Conservation (phyloP, 2,797 vertebrate species). For the Anas capensis region DNA sequence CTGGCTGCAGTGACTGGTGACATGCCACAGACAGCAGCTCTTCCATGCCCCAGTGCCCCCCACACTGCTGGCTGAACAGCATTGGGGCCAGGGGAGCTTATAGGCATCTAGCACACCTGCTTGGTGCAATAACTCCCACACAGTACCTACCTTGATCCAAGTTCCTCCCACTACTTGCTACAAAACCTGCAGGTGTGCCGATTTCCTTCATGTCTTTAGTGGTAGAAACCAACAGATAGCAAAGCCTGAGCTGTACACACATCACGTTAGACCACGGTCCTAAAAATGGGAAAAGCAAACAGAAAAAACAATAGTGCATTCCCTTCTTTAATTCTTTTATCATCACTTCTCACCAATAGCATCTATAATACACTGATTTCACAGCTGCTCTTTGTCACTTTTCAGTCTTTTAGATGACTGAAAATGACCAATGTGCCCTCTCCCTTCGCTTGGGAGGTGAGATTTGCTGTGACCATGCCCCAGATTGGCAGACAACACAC, state of each 20-base stretch:
- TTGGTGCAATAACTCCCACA: background rate
- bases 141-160: background rate
- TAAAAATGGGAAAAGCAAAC: background rate
- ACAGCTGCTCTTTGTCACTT: rapidly evolving
- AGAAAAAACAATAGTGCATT: background rate
- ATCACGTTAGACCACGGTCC: background rate
- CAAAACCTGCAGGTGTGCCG: background rate
- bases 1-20: background rate
- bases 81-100: background rate
- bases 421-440: background rate
- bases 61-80: rapidly evolving
- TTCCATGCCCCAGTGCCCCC: background rate
- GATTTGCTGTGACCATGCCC: background rate
- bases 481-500: rapidly evolving
- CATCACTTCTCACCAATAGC: background rate
- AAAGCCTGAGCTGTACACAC: background rate
- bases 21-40: background rate
- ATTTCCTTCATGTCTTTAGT: background rate
- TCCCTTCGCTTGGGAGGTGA: background rate
- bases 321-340: background rate
- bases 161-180: background rate
- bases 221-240: background rate
- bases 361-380: background rate
- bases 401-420: background rate
- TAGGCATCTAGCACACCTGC: background rate